A percentile compares a stretch with the other conserved stretches of the same genome.
These are phyloP conservation scores for Entelurus aequoreus DNA, from an alignment of 2,113 vertebrate genomes.

Conservation along the genomic window DNA sequence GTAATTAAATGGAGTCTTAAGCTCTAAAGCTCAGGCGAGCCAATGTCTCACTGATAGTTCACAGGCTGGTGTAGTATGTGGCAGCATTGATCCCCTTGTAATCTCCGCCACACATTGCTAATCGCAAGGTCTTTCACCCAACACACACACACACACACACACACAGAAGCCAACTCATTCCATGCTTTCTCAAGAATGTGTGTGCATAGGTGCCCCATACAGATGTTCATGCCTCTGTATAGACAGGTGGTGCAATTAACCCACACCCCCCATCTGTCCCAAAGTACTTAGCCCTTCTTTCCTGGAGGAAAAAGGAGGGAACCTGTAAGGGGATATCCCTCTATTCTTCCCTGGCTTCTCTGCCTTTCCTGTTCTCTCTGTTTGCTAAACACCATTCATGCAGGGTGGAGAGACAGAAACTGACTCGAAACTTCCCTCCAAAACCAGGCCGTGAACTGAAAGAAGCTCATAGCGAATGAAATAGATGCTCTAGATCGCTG, in stretches of 20 bases:
- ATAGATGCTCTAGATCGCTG: conserved; percentile 21
- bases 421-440: conserved; percentile 2
- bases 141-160: conserved; percentile 15
- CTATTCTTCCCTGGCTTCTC: conserved; percentile 72
- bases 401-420: conserved; percentile 29
- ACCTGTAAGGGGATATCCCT: conserved; percentile 78
- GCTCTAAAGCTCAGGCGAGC: conserved; percentile 42
- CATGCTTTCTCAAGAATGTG: neutral
- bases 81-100: conserved; percentile 60
- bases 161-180: neutral
- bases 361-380: conserved; percentile 71
- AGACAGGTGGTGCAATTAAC: conserved; percentile 59
- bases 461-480: conserved; percentile 1
- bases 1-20: conserved; percentile 67
- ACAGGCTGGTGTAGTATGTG: conserved; percentile 42
- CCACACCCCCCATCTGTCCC: conserved; percentile 38
- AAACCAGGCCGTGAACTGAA: conserved; percentile 20
- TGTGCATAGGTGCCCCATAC: conserved; percentile 8
- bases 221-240: conserved; percentile 9
- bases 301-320: conserved; percentile 73
- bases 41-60: conserved; percentile 43
- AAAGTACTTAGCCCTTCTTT: conserved; percentile 53
- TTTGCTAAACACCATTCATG: conserved; percentile 73
- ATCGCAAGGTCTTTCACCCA: conserved; percentile 45
- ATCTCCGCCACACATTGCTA: conserved; percentile 64